Base-by-base conservation (phyloP, 2,888 invertebrate genomes). In the Tetranychus piercei region DNA sequence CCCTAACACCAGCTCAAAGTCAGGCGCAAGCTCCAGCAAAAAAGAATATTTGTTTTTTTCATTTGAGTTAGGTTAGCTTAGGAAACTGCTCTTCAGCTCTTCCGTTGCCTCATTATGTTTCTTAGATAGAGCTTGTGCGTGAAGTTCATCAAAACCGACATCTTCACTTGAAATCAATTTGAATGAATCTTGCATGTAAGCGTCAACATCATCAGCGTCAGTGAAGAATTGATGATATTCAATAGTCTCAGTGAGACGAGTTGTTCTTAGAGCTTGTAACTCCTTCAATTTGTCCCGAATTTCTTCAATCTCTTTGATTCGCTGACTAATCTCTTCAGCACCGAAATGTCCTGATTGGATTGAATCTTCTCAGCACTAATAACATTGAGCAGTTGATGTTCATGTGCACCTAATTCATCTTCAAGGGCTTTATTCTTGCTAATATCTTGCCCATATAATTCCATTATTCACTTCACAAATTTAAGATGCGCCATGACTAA, bases 191-290 rank as follows among this genome's bases (percentile, higher is more conserved):
- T 97, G 83, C 94, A 99, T 95, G 94, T 96, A 97, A 80, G 92
- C 92, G 82, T 99, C 99, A 75, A 97, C 91, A 82, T 99, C 99
- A 82, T 96, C 97, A 11, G 97, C 96, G 84, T 99, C 99, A 45
- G 97, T 93, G 83, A 99, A 96, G 83, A 99, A 88, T 85, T 95
- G 96, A 84, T 97, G 97, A 84, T 93, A 99, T 81, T 97, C 93
- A 3, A 97, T 95, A 69, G 97, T 99, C 79, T 97, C 95, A 83
- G 93, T 91, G 75, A 99, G 86, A 0, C 96, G 88, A 83, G 92
- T 91, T 80, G 94, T 90, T 78, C 97, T 88, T 80, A 90, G 89
- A 2, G 91, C 90, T 8, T 94, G 90, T 82, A 95, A 86, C 82
- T 96, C 93, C 79, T 92, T 85, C 71, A 99, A 86, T 82, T 94